Evolutionary conservation across 2,888 invertebrate species (phyloP).

Genomic region (Epistrophe grossulariae): DNA sequence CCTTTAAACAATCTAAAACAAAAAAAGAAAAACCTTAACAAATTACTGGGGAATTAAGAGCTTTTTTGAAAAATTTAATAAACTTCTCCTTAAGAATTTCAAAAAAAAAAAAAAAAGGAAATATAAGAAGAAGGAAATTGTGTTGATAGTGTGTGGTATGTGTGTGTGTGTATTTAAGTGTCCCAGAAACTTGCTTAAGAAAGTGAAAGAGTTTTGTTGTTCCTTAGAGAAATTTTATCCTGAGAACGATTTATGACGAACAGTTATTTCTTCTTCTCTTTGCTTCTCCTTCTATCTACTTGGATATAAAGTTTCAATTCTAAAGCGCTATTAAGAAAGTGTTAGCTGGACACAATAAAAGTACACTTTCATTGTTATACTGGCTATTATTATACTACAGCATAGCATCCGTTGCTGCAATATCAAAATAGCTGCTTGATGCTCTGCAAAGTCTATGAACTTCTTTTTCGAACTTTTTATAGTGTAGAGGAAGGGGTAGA

Average conservation of each 20-base stretch:
- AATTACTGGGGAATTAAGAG: background rate
- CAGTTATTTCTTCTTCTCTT: slow-evolving; percentile 1
- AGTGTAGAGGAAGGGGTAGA: background rate
- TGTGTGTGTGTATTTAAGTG: slow-evolving; percentile 1
- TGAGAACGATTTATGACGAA: slow-evolving; percentile 39
- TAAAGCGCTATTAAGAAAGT: background rate
- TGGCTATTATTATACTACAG: no score
- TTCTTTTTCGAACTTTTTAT: background rate
- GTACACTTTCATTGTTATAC: slow-evolving; percentile 21
- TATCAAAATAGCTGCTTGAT: slow-evolving; percentile 1
- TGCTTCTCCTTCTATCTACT: background rate
- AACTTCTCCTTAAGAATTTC: slow-evolving; percentile 28
- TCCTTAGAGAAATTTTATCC: slow-evolving; percentile 5
- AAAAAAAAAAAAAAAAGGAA: no score
- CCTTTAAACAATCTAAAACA: background rate
- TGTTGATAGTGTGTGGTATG: background rate
- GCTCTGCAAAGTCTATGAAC: slow-evolving; percentile 7
- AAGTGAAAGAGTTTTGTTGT: slow-evolving; percentile 36
- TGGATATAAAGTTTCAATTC: slow-evolving; percentile 41
- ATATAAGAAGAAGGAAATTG: background rate
- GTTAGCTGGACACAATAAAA: slow-evolving; percentile 29
- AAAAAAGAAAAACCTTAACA: slow-evolving; percentile 17
- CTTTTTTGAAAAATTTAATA: slow-evolving; percentile 17
- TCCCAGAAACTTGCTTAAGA: slow-evolving; percentile 12
- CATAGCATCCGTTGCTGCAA: background rate